Base-by-base conservation (phyloP, 1,140 invertebrate genomes). In the Sycophaga agraensis region DNA sequence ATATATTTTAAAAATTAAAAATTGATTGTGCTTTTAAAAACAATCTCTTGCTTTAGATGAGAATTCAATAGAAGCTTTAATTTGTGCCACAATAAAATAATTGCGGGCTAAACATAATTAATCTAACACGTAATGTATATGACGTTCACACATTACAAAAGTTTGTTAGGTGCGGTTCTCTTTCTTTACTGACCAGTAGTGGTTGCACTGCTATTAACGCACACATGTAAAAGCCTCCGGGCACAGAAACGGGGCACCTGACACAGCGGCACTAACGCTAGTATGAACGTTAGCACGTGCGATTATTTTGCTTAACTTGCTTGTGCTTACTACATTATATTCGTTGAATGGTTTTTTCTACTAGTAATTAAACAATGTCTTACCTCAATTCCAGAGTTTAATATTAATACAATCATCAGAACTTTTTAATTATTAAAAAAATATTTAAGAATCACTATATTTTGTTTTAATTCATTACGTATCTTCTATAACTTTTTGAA, bases 261-360 rank as follows among this genome's bases (percentile, higher is more conserved):
- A n/a, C n/a, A n/a, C n/a, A n/a, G n/a, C n/a, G n/a, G n/a, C n/a
- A n/a, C n/a, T n/a, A n/a, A n/a, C n/a, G n/a, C n/a, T n/a, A n/a
- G n/a, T n/a, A n/a, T n/a, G n/a, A n/a, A n/a, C n/a, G n/a, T n/a
- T n/a, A 49, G 26, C 46, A 49, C 19, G 9, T 8, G 7, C 14
- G 17, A 31, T 49, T 49, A 49, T 31, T 31, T 31, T 26, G 46
- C 46, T 49, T 49, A 49, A 49, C 7, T 31, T 31, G 46, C 26
- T 26, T 8, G 9, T 49, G 17, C 46, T 17, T 49, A 14, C 4
- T 49, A 49, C 31, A 49, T 49, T 49, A 31, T 16, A 49, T 17
- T 31, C 17, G 21, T 6, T 21, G 24, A 22, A 46, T 42, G n/a
- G 4, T 46, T 14, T 46, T 14, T 22, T 46, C 4, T 5, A 11